Evolutionary conservation across 2,113 vertebrate genomes (phyloP).

Genomic region (Rhinoderma darwinii): DNA sequence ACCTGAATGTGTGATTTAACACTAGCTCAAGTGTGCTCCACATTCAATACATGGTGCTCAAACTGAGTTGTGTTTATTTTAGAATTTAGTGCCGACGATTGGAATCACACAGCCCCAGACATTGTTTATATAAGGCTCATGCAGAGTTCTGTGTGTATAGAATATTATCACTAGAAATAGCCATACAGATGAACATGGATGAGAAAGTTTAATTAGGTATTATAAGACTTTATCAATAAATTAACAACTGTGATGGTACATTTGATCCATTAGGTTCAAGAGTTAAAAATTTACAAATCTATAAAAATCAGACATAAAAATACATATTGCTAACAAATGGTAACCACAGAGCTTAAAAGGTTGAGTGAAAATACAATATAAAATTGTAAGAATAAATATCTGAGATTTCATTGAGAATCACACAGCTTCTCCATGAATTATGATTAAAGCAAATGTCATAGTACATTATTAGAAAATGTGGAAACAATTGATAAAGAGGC

Average conservation of each 20-base stretch:
- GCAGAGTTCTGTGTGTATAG: neutral
- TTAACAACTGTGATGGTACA: neutral
- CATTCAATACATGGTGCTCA: constrained; percentile 20
- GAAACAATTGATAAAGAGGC: too few species aligned
- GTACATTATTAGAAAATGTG: too few species aligned
- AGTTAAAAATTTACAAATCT: too few species aligned
- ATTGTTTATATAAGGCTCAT: constrained; percentile 16
- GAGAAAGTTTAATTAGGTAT: neutral
- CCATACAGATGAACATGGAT: neutral
- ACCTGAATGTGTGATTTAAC: neutral
- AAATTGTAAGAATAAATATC: too few species aligned
- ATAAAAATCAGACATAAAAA: too few species aligned
- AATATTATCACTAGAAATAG: constrained; percentile 21
- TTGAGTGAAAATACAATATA: too few species aligned
- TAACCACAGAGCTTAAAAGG: too few species aligned
- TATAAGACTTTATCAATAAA: neutral
- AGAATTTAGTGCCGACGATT: neutral
- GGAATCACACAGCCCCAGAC: constrained; percentile 7
- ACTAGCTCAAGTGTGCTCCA: neutral
- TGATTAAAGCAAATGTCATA: too few species aligned
- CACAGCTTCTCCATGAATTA: too few species aligned
- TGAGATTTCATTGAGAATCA: too few species aligned
- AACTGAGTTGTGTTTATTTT: constrained; percentile 17
- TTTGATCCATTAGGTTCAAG: neutral
- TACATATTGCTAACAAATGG: too few species aligned